These are phyloP conservation scores for Gallirallus australis DNA, from an alignment of 2,797 vertebrate genomes.

Conservation along the genomic window DNA sequence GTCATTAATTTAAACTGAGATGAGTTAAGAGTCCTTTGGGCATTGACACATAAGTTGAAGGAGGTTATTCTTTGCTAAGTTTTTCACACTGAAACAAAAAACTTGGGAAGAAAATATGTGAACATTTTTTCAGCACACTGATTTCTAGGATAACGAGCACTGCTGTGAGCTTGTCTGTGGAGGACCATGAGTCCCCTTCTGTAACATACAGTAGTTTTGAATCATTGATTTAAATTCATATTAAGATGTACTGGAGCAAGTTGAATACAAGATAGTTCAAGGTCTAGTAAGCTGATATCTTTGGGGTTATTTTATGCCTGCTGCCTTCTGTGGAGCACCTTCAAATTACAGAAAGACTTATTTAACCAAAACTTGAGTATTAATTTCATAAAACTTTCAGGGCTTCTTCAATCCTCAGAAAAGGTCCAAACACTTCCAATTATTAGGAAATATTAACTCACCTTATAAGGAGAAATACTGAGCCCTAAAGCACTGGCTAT, in stretches of 20 bases:
- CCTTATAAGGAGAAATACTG: neutral
- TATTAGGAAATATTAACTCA: neutral
- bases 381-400: neutral
- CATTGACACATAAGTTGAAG: slow-evolving; percentile 58
- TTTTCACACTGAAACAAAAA: slow-evolving; percentile 22
- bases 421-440: neutral
- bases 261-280: neutral
- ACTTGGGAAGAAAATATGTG: neutral
- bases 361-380: neutral
- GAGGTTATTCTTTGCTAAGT: slow-evolving; percentile 33
- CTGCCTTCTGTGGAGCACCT: neutral
- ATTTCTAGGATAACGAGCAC: neutral
- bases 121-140: neutral
- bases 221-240: neutral
- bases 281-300: neutral
- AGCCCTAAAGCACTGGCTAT: neutral
- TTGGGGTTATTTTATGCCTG: neutral
- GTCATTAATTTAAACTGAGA: slow-evolving; percentile 75
- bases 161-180: neutral
- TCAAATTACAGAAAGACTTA: neutral
- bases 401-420: neutral
- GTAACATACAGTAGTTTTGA: neutral
- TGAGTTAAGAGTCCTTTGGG: slow-evolving; percentile 65
- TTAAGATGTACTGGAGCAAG: neutral
- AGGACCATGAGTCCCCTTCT: neutral